Evolutionary conservation across 2,888 invertebrate genomes (phyloP).

Genomic region (Ptychoptera albimana): DNA sequence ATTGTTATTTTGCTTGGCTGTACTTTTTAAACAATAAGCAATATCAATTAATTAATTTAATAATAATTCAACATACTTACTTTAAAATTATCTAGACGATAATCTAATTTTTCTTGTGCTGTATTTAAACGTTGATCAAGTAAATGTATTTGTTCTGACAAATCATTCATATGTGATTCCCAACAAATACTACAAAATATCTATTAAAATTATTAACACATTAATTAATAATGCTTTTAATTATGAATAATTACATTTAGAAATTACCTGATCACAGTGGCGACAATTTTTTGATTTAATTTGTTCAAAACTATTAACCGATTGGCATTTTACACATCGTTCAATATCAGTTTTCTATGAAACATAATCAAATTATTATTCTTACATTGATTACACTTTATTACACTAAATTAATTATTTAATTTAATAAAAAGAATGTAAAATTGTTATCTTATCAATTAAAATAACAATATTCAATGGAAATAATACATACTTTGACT

Average conservation of each 20-base stretch:
- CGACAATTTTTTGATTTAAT: constrained; percentile 29
- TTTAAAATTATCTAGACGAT: constrained; percentile 39
- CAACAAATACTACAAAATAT: constrained; percentile 44
- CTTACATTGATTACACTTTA: not conserved
- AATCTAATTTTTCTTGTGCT: constrained; percentile 34
- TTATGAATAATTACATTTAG: not conserved
- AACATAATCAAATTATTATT: constrained; percentile 1
- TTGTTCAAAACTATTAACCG: constrained; percentile 14
- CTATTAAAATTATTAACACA: constrained; percentile 20
- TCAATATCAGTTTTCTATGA: constrained; percentile 7
- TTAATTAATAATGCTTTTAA: not conserved
- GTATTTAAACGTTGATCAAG: constrained; percentile 39
- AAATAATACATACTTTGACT: constrained; percentile 5
- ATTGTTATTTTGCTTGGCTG: too few species aligned
- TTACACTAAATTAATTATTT: not conserved
- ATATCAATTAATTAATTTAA: not conserved
- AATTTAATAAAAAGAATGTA: not conserved
- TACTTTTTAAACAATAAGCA: not conserved
- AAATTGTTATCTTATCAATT: not conserved
- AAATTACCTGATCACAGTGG: constrained; percentile 43
- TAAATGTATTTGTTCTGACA: constrained; percentile 38
- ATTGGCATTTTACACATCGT: constrained; percentile 28
- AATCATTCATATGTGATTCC: constrained; percentile 40
- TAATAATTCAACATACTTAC: constrained; percentile 18
- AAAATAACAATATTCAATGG: not conserved